Base-by-base conservation (phyloP, 2,113 vertebrate genomes). In the Ammodytes dubius region DNA sequence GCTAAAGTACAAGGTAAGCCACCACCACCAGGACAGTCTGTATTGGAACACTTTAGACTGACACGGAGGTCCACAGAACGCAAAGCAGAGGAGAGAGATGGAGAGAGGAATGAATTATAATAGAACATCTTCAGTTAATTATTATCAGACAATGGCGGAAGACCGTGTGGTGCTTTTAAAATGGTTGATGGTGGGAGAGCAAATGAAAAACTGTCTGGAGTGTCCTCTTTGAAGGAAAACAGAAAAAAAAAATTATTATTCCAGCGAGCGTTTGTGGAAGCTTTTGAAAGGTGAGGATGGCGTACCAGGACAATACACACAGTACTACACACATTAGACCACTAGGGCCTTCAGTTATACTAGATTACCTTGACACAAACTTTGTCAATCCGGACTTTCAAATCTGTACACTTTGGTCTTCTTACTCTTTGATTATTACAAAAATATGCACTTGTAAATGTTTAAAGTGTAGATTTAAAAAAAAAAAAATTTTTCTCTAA, bases 11-110 rank as follows among this genome's bases (percentile, higher is more conserved):
- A 49, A 43, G 13, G 59, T 19, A 52, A 7, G 11, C 12, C n/a
- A 1, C 19, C 81, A 63, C 12, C 15, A 1, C 19, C 81, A 63
- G 84, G 39, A 71, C 72, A 88, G 73, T 72, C 74, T 42, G 81
- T 86, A 65, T 86, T 65, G 74, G 78, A 88, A 46, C 67, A 70
- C 42, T 72, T 88, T 19, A 85, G 37, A 63, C 59, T 57, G 42
- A 50, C 76, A 0, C 37, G 70, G 74, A 61, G 39, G 8, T 35
- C 81, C 9, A 59, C 53, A 6, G 70, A 58, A 4, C n/a, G 14
- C 10, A 53, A 53, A 52, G 61, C 11, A 39, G 66, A 68, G 27
- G 27, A 27, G 27, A 27, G 27, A 27, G 27, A 71, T 14, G 57
- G 10, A 64, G 19, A 69, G 56, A 5, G n/a, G n/a, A 39, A 45